Conservation (phyloP, 2,888 invertebrate species). For the Cremastinae sp. region DNA sequence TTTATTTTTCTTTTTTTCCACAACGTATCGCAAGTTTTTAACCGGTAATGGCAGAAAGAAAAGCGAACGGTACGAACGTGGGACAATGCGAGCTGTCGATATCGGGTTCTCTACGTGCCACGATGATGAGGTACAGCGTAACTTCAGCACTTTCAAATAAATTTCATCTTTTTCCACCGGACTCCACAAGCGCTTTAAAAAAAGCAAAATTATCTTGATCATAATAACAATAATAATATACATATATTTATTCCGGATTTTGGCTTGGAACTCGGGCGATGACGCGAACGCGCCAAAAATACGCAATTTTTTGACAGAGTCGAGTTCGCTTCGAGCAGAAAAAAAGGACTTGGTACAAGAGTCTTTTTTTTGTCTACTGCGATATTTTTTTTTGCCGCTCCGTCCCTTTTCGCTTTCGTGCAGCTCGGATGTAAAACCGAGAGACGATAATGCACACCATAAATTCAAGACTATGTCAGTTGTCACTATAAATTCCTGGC, state of each 20-base stretch:
- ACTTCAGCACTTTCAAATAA: background rate
- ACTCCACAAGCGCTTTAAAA: no score
- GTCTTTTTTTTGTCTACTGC: background rate
- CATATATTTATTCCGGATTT: no score
- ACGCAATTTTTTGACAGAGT: no score
- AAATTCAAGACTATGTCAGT: constrained; percentile 43
- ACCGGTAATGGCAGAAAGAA: constrained; percentile 7
- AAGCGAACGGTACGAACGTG: constrained; percentile 27
- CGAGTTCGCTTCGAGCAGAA: background rate
- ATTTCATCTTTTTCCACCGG: background rate
- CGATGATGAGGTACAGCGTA: background rate
- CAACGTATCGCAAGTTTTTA: background rate
- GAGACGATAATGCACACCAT: constrained; percentile 47
- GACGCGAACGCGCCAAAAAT: no score
- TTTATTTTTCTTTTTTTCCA: no score
- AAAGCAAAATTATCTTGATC: no score
- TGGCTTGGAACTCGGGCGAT: no score
- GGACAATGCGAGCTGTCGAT: constrained; percentile 65
- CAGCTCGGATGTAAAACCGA: constrained; percentile 5
- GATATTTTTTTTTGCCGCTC: background rate
- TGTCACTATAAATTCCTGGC: constrained; percentile 57
- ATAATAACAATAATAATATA: no score
- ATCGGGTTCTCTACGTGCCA: constrained; percentile 51
- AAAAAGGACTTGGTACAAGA: background rate
- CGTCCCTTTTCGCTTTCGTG: background rate